phyloP scores from a whole-genome alignment of 2,888 invertebrate species.

The Oegoconia quadripuncta region DNA sequence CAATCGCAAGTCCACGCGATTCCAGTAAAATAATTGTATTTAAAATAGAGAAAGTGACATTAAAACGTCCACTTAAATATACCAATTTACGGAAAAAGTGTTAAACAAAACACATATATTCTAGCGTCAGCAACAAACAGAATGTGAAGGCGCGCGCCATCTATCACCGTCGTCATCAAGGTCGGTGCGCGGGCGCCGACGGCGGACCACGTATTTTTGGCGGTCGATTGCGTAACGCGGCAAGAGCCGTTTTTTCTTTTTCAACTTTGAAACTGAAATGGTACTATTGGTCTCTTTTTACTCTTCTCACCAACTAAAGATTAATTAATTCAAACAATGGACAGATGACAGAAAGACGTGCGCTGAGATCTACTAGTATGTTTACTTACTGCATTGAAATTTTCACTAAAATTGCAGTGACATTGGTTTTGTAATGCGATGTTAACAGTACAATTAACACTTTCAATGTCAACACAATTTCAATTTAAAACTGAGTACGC shows the following conservation, averaged over 20 bases:
- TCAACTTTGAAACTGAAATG: conserved; percentile 21
- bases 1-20: too few relatives aligned
- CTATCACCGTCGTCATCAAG: conserved; percentile 65
- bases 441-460: too few relatives aligned
- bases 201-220: conserved; percentile 43
- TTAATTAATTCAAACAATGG: too few relatives aligned
- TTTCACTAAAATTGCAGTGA: too few relatives aligned
- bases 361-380: too few relatives aligned
- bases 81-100: conserved; percentile 14
- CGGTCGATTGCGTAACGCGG: conserved; percentile 47
- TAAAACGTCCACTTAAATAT: conserved; percentile 11
- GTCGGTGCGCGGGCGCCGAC: conserved; percentile 37
- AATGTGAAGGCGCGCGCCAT: conserved; percentile 29
- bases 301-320: too few relatives aligned
- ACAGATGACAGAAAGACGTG: too few relatives aligned
- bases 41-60: conserved; percentile 5
- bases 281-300: neutral
- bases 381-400: too few relatives aligned
- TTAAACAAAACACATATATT: conserved; percentile 13
- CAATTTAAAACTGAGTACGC: too few relatives aligned
- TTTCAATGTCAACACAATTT: too few relatives aligned
- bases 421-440: too few relatives aligned
- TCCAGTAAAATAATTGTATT: too few relatives aligned
- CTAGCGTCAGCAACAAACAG: conserved; percentile 9
- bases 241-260: conserved; percentile 20